Base-by-base conservation (phyloP, 2,888 invertebrate genomes). In the Branchipolynoe longqiensis region DNA sequence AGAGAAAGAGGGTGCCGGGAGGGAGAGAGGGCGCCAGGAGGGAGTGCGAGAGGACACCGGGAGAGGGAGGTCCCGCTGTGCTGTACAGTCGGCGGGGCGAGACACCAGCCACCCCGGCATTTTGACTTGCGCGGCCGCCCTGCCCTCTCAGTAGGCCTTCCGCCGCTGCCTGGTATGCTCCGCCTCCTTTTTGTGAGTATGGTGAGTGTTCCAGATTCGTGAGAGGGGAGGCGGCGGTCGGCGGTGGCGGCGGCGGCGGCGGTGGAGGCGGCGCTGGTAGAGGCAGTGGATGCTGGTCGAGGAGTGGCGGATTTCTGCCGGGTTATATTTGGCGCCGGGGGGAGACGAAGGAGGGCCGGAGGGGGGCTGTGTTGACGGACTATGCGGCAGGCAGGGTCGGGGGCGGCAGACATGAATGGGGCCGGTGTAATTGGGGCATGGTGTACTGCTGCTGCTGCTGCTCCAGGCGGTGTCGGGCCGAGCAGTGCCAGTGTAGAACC, bases 251-350 rank as follows among this genome's bases (percentile, higher is more conserved):
- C 25, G 62, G 48, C 8, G 8, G 48, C 48, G 18, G 48, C 8
- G 48, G 8, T 48, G 48, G 48, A 18, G 48, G 48, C 8, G 48
- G 48, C 48, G 48, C 48, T 33, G 64, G 28, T 8, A 64, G 64
- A 64, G 64, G n/a, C 8, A 22, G 12, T 58, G 22, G 22, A 58
- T 14, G n/a, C 4, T 58, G 31, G 28, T 8, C 33, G 64, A 25
- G 64, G 22, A 59, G 59, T n/a, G 38, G 28, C 18, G 69, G 18
- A 69, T 36, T 69, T 6, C 69, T 69, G 69, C 36, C 69, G 14
- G 69, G 69, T 69, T 69, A 69, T 69, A 69, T 69, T 69, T 69
- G 69, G 69, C 69, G 33, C 1, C 12, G 69, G 69, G 14, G 8
- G 36, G 8, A 12, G 69, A 38, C 36, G 36, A 12, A 38, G 69